phyloP scores from a whole-genome alignment of 2,797 vertebrate species.

The Cercopithecus hamlyni region DNA sequence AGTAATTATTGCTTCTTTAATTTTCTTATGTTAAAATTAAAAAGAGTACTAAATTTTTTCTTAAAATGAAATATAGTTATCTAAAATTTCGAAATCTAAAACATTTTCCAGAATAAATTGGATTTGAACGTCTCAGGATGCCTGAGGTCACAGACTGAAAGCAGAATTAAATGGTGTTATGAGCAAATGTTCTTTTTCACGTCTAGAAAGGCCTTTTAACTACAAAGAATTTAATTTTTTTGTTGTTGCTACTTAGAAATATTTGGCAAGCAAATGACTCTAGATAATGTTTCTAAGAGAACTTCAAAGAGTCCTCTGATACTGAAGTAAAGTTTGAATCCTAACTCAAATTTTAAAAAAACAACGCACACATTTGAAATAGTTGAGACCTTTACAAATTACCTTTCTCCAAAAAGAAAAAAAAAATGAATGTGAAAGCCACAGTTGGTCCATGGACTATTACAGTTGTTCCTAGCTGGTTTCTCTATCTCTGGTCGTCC shows the following conservation, averaged over 20 bases:
- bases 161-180: not conserved
- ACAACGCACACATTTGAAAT: not conserved
- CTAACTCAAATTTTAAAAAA: not conserved
- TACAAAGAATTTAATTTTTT: constrained; percentile 39
- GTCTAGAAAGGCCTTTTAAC: constrained; percentile 28
- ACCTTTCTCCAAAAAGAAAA: not conserved
- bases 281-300: constrained; percentile 7
- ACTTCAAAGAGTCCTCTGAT: constrained; percentile 29
- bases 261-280: constrained; percentile 38
- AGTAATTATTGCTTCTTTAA: no score
- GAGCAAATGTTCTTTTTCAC: not conserved
- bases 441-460: not conserved
- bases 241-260: constrained; percentile 28
- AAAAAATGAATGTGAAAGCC: not conserved
- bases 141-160: constrained; percentile 15
- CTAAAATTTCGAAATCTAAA: constrained; percentile 39
- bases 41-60: no score
- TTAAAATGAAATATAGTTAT: not conserved
- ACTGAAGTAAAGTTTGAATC: constrained; percentile 27
- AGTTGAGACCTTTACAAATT: not conserved
- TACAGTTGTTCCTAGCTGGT: not conserved
- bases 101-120: constrained; percentile 30
- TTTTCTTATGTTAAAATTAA: no score
- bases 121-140: not conserved
- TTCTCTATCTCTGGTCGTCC: not conserved